phyloP scores from a whole-genome alignment of 1,140 invertebrate species.

The Drosophila pruinosa region DNA sequence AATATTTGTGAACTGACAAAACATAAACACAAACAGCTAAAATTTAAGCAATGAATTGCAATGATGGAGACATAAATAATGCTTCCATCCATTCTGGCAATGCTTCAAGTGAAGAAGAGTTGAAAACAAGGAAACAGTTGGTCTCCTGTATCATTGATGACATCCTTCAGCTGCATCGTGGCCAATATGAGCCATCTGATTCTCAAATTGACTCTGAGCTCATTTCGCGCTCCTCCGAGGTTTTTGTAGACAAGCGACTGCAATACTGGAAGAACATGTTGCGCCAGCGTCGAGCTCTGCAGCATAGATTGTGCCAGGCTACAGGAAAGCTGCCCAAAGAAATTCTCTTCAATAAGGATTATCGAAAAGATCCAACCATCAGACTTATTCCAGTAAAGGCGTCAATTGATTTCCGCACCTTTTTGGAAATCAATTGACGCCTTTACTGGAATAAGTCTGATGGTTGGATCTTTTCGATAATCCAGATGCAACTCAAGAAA shows the following conservation, averaged over 20 bases:
- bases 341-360: constrained; percentile 36
- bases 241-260: constrained; percentile 53
- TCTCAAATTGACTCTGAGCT: neutral
- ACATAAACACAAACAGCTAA: neutral
- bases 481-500: constrained; percentile 13
- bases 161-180: constrained; percentile 17
- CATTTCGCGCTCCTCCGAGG: neutral
- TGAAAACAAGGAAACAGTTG: neutral
- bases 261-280: constrained; percentile 71
- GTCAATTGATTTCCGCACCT: too few relatives aligned
- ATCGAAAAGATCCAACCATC: constrained; percentile 16
- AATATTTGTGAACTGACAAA: neutral
- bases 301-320: constrained; percentile 20
- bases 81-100: neutral
- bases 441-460: neutral
- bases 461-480: constrained; percentile 17
- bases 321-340: constrained; percentile 17
- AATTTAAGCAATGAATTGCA: neutral
- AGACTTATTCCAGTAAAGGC: neutral
- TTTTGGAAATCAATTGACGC: too few relatives aligned
- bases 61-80: neutral
- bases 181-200: neutral
- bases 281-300: constrained; percentile 29
- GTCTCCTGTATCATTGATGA: constrained; percentile 36
- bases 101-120: neutral